Percentiles rank a stretch among this genome's conserved stretches.
Evolutionary conservation across 2,113 vertebrate species (phyloP).

Genomic region (Turnix velox): DNA sequence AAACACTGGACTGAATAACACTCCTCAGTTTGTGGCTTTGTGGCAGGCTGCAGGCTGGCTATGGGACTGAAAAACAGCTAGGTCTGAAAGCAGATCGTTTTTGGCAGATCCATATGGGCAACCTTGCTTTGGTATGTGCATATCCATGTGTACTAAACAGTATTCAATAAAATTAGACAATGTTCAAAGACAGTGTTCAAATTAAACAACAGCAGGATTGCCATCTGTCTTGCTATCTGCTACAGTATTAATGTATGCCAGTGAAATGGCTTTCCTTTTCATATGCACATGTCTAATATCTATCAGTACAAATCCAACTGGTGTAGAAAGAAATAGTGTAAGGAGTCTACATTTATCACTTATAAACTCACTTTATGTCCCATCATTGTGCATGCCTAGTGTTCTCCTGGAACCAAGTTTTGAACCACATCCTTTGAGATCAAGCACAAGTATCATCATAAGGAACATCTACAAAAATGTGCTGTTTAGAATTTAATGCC

Average conservation of each 20-base stretch:
- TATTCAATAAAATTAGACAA: not conserved
- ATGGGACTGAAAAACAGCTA: not conserved
- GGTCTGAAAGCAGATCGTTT: not conserved
- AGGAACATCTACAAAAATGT: not conserved
- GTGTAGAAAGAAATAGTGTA: not conserved
- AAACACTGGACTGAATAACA: not conserved
- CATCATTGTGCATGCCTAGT: not conserved
- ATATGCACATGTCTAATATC: rapidly evolving
- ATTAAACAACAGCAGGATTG: not conserved
- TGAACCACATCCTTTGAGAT: not conserved
- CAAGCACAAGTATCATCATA: not conserved
- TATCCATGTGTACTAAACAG: not conserved
- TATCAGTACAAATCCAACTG: not conserved
- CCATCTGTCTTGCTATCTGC: not conserved
- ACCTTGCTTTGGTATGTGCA: not conserved
- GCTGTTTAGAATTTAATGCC: not conserved
- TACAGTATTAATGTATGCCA: not conserved
- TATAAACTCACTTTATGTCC: not conserved
- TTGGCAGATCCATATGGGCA: not conserved
- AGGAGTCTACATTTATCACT: not conserved
- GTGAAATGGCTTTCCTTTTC: not conserved
- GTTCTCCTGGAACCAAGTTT: not conserved
- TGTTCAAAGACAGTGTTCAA: not conserved
- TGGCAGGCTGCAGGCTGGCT: not conserved
- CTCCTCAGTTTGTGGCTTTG: not conserved